Conservation (phyloP, 2,888 invertebrate species). For the Latrodectus elegans region DNA sequence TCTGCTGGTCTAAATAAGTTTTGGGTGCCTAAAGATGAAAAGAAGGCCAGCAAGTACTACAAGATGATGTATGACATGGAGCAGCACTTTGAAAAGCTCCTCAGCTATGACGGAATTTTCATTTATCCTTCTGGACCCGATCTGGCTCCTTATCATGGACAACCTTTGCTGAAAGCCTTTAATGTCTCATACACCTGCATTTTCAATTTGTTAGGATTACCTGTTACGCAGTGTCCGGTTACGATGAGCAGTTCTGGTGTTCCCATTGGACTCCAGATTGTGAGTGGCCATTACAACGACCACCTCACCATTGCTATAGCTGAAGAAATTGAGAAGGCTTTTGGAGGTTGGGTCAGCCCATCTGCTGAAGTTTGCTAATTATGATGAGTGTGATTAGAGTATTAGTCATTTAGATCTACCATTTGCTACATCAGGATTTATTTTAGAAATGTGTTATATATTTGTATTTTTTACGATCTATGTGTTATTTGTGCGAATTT, state of each 20-base stretch:
- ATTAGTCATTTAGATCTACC: no score
- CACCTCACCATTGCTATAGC: conserved; percentile 87
- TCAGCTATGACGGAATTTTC: conserved; percentile 85
- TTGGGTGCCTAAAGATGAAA: conserved; percentile 32
- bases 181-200: conserved; percentile 91
- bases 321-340: conserved; percentile 83
- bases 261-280: conserved; percentile 85
- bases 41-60: conserved; percentile 25
- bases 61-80: conserved; percentile 75
- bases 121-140: conserved; percentile 93
- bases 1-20: conserved; percentile 79
- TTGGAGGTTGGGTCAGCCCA: conserved; percentile 85
- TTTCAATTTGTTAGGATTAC: conserved; percentile 90
- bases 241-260: conserved; percentile 84
- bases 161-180: conserved; percentile 85
- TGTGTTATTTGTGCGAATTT: no score
- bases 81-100: neutral
- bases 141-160: conserved; percentile 90
- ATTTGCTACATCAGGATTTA: no score
- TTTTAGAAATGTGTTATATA: no score
- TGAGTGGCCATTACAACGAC: conserved; percentile 80
- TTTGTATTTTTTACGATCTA: no score
- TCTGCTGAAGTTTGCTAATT: neutral
- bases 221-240: conserved; percentile 88
- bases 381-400: neutral